Evolutionary conservation across 2,797 vertebrate genomes (phyloP), one percentile per base, ranked within the genome.

Genomic region (Phoxinus dragarum): DNA sequence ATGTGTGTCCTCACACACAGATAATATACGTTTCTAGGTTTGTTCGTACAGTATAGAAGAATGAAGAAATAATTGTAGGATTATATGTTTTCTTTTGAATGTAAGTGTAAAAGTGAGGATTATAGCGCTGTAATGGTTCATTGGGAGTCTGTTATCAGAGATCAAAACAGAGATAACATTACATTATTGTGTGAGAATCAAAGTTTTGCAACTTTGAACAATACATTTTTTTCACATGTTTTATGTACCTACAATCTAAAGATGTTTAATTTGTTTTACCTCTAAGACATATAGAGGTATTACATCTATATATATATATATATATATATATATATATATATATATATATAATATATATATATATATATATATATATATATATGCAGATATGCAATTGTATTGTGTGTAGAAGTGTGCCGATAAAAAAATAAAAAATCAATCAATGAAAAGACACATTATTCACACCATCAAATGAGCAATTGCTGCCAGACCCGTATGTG

Each of bases 391-490:
- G 1, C 0, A 5, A 5, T 49, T 49, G 23, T 4, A 44, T 44
- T 44, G 9, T 59, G 9, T n/a, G n/a, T 27, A 42, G 23, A 40
- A 21, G 38, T 21, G 9, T 23, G 11, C 23, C n/a, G 9, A 42
- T 21, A 6, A 71, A n/a, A 64, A 77, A 36, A 56, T 1, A 34
- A 17, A 31, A 12, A n/a, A 72, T 3, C 23, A 5, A 73, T 1
- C 38, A 38, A 76, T 0, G 0, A 23, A 76, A 52, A 31, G 11
- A 81, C 17, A 72, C 12, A 61, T 81, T 79, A 81, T 61, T 68
- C 56, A 80, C 38, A 81, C 54, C 36, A 47, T 77, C 36, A 40
- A 66, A 80, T 67, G 38, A 77, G 68, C 14, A 71, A 69, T 66
- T 34, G 64, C 59, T 52, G 42, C 23, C 21, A 47, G 84, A 86